These are phyloP conservation scores for Drosophila rufa DNA, from an alignment of 1,140 invertebrate species.

Conservation along the genomic window DNA sequence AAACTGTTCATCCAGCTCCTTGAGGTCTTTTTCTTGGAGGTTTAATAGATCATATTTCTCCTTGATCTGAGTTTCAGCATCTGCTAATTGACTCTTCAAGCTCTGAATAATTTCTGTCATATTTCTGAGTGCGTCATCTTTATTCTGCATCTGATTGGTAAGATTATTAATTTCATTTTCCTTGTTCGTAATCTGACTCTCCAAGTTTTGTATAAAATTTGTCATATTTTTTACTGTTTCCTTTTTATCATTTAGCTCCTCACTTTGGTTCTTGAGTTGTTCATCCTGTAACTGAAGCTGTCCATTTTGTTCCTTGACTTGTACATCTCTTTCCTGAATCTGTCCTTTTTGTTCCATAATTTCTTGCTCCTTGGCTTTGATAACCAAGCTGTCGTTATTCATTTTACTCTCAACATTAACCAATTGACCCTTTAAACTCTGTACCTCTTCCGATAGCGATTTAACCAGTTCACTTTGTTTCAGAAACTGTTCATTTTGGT, in stretches of 20 bases:
- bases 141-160: neutral
- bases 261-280: no score
- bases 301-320: no score
- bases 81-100: neutral
- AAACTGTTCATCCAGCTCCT: neutral
- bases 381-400: neutral
- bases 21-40: neutral
- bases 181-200: neutral
- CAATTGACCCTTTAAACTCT: neutral
- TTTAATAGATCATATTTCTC: neutral
- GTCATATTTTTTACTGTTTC: no score
- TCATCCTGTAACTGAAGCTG: no score
- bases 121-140: neutral
- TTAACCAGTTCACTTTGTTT: no score
- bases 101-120: neutral
- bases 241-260: no score
- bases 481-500: no score
- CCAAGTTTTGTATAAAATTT: no score
- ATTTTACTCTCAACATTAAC: neutral
- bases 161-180: neutral
- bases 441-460: no score
- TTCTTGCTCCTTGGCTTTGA: neutral
- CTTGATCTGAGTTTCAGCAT: neutral
- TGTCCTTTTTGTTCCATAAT: neutral
- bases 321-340: no score